Percentiles rank a stretch among this genome's conserved stretches.
Evolutionary conservation across 1,140 invertebrate genomes (phyloP).

Genomic region (Chionoecetes opilio): DNA sequence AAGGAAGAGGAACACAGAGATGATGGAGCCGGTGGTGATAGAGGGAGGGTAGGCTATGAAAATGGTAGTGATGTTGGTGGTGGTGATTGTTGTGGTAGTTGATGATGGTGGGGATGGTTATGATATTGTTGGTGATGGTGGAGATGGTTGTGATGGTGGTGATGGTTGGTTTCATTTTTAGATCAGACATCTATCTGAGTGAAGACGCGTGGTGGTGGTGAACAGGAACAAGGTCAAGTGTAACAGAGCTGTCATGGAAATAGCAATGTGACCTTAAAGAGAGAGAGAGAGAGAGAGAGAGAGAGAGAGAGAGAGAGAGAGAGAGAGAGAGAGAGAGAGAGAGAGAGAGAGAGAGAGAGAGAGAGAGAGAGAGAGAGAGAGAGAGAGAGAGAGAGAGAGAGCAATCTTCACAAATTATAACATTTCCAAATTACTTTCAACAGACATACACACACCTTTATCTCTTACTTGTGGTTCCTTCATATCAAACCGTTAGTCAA

Average conservation of each 20-base stretch:
- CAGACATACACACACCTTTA: neutral
- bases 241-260: slow-evolving; percentile 17
- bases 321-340: too few relatives aligned
- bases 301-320: neutral
- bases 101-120: neutral
- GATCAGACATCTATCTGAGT: neutral
- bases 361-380: too few relatives aligned
- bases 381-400: too few relatives aligned
- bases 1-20: neutral
- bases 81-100: neutral
- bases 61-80: too few relatives aligned
- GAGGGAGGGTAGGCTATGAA: too few relatives aligned
- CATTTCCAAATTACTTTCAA: too few relatives aligned
- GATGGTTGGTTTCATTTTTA: neutral
- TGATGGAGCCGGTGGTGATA: too few relatives aligned
- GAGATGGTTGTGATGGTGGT: neutral
- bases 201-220: neutral
- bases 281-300: slow-evolving; percentile 27
- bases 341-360: too few relatives aligned
- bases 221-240: neutral
- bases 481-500: neutral
- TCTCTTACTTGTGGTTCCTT: neutral
- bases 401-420: too few relatives aligned
- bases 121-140: too few relatives aligned
- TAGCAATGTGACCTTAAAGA: neutral